phyloP scores from a whole-genome alignment of 2,113 vertebrate genomes.

The Perognathus longimembris region DNA sequence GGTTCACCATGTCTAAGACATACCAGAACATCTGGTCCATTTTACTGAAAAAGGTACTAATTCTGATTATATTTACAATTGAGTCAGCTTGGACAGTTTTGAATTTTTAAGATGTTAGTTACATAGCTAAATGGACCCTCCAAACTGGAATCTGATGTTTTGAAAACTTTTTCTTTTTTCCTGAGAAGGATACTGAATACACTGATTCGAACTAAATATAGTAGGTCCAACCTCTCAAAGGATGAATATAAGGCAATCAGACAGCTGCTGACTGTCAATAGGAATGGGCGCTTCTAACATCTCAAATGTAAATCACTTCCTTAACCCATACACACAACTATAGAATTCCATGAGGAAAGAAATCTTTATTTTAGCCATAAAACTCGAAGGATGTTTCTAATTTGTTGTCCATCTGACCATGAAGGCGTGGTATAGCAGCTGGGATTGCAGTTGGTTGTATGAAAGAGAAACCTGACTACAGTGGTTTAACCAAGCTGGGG shows the following conservation, averaged over 20 bases:
- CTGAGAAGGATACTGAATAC: slow-evolving; percentile 6
- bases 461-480: neutral
- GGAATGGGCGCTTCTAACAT: slow-evolving; percentile 33
- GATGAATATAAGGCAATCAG: slow-evolving; percentile 69
- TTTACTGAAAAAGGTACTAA: slow-evolving; percentile 10
- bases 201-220: slow-evolving; percentile 67
- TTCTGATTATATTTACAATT: slow-evolving; percentile 38
- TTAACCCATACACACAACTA: slow-evolving; percentile 18
- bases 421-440: slow-evolving; percentile 21
- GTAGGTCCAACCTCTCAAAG: slow-evolving; percentile 55
- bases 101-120: neutral
- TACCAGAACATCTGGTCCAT: neutral
- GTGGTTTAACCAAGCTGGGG: neutral
- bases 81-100: slow-evolving; percentile 18
- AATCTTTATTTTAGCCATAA: slow-evolving; percentile 60
- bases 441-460: slow-evolving; percentile 45
- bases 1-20: neutral
- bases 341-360: slow-evolving; percentile 23
- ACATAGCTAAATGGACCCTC: slow-evolving; percentile 20
- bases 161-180: neutral
- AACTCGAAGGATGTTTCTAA: slow-evolving; percentile 62
- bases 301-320: slow-evolving; percentile 67
- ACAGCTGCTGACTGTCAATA: slow-evolving; percentile 74
- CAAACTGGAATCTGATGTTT: slow-evolving; percentile 57
- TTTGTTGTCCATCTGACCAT: slow-evolving; percentile 61